These are phyloP conservation scores for Apomyelois bistriatella DNA, from an alignment of 2,888 invertebrate species.

Conservation along the genomic window DNA sequence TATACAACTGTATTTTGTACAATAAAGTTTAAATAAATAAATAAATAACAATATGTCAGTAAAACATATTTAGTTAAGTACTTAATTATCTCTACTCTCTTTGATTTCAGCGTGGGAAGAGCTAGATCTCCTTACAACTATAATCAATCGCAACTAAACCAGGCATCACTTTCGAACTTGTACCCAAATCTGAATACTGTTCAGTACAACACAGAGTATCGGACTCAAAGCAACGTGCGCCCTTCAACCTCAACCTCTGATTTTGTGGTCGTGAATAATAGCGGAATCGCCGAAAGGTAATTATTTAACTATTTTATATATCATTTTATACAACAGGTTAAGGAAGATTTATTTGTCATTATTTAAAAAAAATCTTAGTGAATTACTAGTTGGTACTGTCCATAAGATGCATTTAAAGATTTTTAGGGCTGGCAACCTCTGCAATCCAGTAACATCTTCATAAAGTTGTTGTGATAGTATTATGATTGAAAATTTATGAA, in stretches of 20 bases:
- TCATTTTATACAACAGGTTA: too few species aligned
- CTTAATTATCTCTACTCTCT: not conserved
- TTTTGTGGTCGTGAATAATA: conserved; percentile 1
- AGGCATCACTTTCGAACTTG: not conserved
- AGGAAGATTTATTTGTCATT: too few species aligned
- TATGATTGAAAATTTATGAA: too few species aligned
- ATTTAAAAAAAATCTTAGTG: too few species aligned
- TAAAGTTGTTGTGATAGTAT: too few species aligned
- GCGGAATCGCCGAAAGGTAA: not conserved
- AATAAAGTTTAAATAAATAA: not conserved
- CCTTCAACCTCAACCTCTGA: not conserved
- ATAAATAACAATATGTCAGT: too few species aligned
- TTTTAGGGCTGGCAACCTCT: too few species aligned
- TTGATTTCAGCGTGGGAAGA: not conserved
- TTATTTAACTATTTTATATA: too few species aligned
- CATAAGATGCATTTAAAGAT: too few species aligned
- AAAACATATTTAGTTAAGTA: not conserved
- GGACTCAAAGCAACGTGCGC: not conserved
- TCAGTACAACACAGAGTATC: too few species aligned
- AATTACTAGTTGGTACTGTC: too few species aligned
- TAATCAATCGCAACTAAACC: not conserved
- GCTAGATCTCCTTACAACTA: not conserved
- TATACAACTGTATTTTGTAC: not conserved
- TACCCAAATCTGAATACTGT: not conserved
- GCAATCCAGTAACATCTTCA: too few species aligned